Base-by-base conservation (phyloP, 2,888 invertebrate genomes). In the Drosophila paracracens region DNA sequence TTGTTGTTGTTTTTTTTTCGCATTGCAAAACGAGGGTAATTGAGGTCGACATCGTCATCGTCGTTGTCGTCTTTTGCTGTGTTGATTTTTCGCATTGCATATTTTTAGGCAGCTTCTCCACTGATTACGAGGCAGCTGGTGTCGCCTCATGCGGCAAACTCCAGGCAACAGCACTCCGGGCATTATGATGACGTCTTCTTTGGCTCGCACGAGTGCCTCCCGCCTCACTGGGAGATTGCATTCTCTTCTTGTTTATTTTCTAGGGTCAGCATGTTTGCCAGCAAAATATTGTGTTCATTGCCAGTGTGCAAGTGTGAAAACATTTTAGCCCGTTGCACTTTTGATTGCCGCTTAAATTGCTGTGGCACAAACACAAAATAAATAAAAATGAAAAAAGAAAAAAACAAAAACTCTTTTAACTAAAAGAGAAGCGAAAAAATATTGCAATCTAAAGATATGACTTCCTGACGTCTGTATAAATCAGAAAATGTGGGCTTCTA, bases 31-130 rank as follows among this genome's bases (percentile, higher is more conserved):
- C 81, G 79, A 81, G 89, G 87, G 88, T 88, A 85, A 88, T 88
- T 89, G 83, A 85, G 88, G 82, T 84, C 86, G 85, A 64, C 79
- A 68, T 77, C 75, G 56, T 59, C 70, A 62, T 70, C 61, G 67
- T 64, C 56, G 27, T 57, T 31, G 40, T 60, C 59, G 69, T 65
- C 72, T 71, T 70, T 53, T 77, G 76, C 77, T 83, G 84, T 86
- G 87, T 88, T 88, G 89, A 88, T 88, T 88, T 87, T 88, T 88
- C 82, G 81, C 81, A 81, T 82, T 88, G 87, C 87, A 88, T 87
- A 88, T 79, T 87, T 87, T 75, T 70, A 78, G 84, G 78, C 83
- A 77, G 59, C 82, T 75, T 77, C 70, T 79, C 40, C 70, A 74
- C 79, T 82, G 82, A 81, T 82, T 81, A 62, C 81, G 54, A 74